phyloP scores from a whole-genome alignment of 2,888 invertebrate genomes.

The Xestoiulus laeticollis region DNA sequence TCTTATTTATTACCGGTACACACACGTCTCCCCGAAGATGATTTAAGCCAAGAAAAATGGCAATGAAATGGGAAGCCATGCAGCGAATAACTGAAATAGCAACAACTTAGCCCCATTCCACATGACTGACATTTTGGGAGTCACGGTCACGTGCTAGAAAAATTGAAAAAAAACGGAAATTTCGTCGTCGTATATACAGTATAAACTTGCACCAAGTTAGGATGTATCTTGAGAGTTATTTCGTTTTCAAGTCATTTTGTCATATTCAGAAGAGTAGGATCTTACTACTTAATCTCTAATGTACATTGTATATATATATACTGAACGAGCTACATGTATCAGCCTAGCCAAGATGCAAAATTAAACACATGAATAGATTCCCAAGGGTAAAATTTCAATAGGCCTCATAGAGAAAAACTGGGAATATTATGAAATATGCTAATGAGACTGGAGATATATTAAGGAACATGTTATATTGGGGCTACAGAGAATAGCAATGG shows the following conservation, averaged over 20 bases:
- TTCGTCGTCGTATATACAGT: not conserved
- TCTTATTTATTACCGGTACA: slow-evolving; percentile 22
- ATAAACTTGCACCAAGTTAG: not conserved
- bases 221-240: not conserved
- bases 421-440: no score
- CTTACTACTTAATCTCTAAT: no score
- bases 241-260: not conserved
- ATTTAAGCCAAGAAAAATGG: slow-evolving; percentile 43
- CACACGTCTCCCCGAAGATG: slow-evolving; percentile 38
- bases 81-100: slow-evolving; percentile 37
- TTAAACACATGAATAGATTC: no score
- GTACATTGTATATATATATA: no score
- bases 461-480: no score
- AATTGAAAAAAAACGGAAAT: not conserved
- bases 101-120: slow-evolving; percentile 43
- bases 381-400: no score
- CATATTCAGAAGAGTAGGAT: not conserved
- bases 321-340: no score
- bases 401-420: no score
- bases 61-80: slow-evolving; percentile 31
- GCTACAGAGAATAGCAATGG: no score
- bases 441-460: no score
- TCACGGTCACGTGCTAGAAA: slow-evolving; percentile 41
- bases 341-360: no score
- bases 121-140: slow-evolving; percentile 43